Evolutionary conservation across 2,888 invertebrate species (phyloP), one percentile per base, ranked within the genome.

Genomic region (Biston stratarius): DNA sequence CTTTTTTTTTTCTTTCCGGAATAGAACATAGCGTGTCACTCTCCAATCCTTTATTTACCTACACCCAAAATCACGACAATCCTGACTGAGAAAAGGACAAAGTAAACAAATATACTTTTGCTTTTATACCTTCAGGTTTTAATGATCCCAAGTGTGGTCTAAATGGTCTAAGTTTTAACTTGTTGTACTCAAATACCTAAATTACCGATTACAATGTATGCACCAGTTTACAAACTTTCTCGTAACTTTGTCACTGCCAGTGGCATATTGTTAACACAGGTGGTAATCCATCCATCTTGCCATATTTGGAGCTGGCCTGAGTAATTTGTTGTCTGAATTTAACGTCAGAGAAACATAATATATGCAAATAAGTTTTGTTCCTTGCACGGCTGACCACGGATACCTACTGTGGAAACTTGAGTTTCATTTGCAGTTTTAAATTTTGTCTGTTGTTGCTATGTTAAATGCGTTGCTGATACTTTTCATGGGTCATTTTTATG

Each of bases 211-310:
- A 11, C 9, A 11, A 62, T 47, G 38, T 47, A 10, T 38, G 38
- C 38, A 34, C 14, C 11, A 42, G 11, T 38, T n/a, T 53, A 15
- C 38, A 61, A 12, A 11, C 45, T 47, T 61, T 12, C 38, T 48
- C 40, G 38, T 38, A 48, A 38, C 47, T 48, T 38, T 48, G 56
- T 49, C 34, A 47, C 45, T 36, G 11, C 45, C 38, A 51, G 58
- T 45, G 44, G 47, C 53, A 44, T 34, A 15, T 45, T 65, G 61
- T 65, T 44, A 57, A 56, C 56, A 61, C 61, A 65, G 60, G 56
- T 61, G 61, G 45, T 60, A 47, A 24, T 42, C 47, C 36, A 36
- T 60, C 14, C n/a, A 36, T 44, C 56, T 61, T 24, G 15, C 55
- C 56, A 24, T 65, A 45, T 56, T 49, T 7, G 60, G 49, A 61